These are phyloP conservation scores for Catocala fraxini DNA, from an alignment of 2,888 invertebrate genomes.

Conservation along the genomic window DNA sequence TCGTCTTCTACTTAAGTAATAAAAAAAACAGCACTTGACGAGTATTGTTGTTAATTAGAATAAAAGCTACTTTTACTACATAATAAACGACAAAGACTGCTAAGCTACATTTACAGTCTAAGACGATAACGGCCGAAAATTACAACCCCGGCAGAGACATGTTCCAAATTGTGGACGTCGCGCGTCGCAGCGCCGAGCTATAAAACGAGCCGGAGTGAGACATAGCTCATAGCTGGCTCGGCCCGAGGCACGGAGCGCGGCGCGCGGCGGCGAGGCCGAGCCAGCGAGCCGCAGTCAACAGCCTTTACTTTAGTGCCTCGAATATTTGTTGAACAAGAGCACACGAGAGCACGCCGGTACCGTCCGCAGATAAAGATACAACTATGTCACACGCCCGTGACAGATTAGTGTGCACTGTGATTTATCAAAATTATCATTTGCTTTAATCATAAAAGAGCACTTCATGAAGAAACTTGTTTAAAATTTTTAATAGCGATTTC, in stretches of 20 bases:
- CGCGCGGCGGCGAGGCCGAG: not conserved
- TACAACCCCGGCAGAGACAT: not conserved
- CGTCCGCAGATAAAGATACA: not conserved
- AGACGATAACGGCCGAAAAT: too few relatives aligned
- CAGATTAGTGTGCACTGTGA: too few relatives aligned
- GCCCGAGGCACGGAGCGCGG: constrained; percentile 6
- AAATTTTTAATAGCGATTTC: too few relatives aligned
- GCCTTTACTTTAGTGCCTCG: constrained; percentile 6
- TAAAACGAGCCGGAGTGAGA: constrained; percentile 4
- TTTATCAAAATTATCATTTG: too few relatives aligned
- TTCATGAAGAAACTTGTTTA: too few relatives aligned
- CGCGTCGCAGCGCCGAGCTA: not conserved
- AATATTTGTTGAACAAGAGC: constrained; percentile 7
- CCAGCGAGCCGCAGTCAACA: constrained; percentile 6
- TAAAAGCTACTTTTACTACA: not conserved
- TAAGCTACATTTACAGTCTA: not conserved
- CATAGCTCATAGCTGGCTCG: constrained; percentile 9
- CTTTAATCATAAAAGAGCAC: too few relatives aligned
- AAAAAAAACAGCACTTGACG: not conserved
- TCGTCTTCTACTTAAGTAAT: too few relatives aligned
- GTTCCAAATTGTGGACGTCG: not conserved
- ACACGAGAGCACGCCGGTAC: not conserved
- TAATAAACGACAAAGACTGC: not conserved
- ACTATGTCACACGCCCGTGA: not conserved
- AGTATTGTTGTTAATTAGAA: too few relatives aligned